These are phyloP conservation scores for Dromiciops gliroides DNA, from an alignment of 2,113 vertebrate species.

Conservation along the genomic window DNA sequence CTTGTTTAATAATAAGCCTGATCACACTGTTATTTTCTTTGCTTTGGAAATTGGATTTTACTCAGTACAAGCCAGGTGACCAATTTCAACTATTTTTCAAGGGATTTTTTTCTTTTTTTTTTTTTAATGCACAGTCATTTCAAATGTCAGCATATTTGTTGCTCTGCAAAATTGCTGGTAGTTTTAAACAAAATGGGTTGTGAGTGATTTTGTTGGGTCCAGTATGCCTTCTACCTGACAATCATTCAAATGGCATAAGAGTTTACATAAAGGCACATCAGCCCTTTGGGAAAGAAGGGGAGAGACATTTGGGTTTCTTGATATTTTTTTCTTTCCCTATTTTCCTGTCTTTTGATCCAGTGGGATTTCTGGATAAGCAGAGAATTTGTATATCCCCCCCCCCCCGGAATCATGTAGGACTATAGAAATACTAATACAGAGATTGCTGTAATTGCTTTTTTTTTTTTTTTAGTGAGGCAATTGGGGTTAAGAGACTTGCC, in stretches of 20 bases:
- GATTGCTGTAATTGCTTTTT: too few species aligned
- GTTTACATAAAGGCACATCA: neutral
- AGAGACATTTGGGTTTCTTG: neutral
- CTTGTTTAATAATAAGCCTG: constrained; percentile 27
- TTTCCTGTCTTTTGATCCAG: neutral
- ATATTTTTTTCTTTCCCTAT: neutral
- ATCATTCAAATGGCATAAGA: neutral
- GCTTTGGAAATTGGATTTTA: constrained; percentile 7
- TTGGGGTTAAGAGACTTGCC: too few species aligned
- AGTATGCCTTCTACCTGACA: neutral
- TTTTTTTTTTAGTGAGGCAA: too few species aligned
- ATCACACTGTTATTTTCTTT: constrained; percentile 14
- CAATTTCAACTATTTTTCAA: constrained; percentile 57
- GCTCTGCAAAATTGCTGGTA: constrained; percentile 32
- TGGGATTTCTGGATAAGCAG: neutral
- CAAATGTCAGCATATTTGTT: constrained; percentile 49
- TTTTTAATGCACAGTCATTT: constrained; percentile 48
- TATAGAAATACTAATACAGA: neutral
- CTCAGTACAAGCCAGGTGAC: constrained; percentile 34
- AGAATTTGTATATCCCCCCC: neutral
- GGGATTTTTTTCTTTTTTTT: constrained; percentile 37
- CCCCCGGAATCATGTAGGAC: neutral
- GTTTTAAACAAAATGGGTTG: constrained; percentile 47
- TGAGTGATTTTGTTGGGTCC: neutral
- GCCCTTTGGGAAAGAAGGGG: neutral